phyloP scores from a whole-genome alignment of 2,888 invertebrate species.

The Bimastos eiseni region DNA sequence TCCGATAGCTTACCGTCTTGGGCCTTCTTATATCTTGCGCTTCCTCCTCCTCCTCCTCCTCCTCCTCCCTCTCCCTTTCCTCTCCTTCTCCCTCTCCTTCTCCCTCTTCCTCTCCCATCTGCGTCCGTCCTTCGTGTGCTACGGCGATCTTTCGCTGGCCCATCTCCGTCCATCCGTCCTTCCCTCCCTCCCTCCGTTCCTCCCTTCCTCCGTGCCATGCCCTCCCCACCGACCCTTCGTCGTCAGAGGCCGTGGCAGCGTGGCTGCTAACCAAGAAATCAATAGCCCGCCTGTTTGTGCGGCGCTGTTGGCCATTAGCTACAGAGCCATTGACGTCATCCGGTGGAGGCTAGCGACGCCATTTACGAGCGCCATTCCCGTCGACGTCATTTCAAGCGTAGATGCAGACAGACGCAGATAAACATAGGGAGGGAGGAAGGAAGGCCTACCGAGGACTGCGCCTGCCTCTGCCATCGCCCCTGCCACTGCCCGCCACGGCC shows the following conservation, averaged over 20 bases:
- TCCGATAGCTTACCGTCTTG: neutral
- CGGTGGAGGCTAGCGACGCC: constrained; percentile 22
- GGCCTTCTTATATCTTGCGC: constrained; percentile 20
- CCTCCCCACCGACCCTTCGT: constrained; percentile 71
- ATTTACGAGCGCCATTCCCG: constrained; percentile 21
- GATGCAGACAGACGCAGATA: neutral
- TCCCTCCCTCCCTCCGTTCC: neutral
- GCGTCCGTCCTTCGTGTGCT: constrained; percentile 30
- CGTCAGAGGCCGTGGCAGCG: constrained; percentile 89
- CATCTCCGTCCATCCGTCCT: constrained; percentile 13
- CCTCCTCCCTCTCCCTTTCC: constrained; percentile 29
- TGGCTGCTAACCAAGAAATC: constrained; percentile 86
- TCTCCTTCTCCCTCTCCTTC: constrained; percentile 26
- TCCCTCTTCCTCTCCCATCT: constrained; percentile 21
- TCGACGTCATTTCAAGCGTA: constrained; percentile 20
- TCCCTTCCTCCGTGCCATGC: neutral
- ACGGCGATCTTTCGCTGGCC: neutral
- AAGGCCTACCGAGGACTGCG: neutral
- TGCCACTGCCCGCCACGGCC: neutral
- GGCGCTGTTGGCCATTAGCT: constrained; percentile 73
- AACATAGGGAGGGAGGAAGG: neutral
- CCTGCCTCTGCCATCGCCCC: neutral
- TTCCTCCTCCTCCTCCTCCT: constrained; percentile 31
- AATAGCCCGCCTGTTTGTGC: constrained; percentile 92
- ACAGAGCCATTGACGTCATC: constrained; percentile 20